Evolutionary conservation across 2,113 vertebrate species (phyloP).

Genomic region (Nymphicus hollandicus): DNA sequence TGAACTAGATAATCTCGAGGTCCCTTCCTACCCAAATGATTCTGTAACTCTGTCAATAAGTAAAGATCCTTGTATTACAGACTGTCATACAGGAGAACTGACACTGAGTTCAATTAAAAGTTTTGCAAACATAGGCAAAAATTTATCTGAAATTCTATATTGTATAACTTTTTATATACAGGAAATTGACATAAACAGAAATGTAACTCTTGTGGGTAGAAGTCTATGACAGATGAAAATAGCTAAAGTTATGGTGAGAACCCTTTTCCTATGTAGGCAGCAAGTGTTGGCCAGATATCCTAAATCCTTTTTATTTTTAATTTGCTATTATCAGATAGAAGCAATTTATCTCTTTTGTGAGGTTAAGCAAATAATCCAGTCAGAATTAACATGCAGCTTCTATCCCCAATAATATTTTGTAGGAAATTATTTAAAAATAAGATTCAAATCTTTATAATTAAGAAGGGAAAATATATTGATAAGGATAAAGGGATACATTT

Average conservation of each 20-base stretch:
- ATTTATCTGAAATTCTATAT: conserved; percentile 13
- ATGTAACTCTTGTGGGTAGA: conserved; percentile 20
- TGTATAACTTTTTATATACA: neutral
- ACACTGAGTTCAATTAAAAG: neutral
- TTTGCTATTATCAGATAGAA: conserved; percentile 69
- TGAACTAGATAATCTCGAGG: neutral
- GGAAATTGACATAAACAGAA: conserved; percentile 18
- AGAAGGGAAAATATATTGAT: conserved; percentile 78
- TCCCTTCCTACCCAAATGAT: neutral
- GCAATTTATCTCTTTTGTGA: conserved; percentile 69
- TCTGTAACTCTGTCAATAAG: neutral
- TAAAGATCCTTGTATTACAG: neutral
- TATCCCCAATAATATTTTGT: conserved; percentile 72
- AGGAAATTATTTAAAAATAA: conserved; percentile 76
- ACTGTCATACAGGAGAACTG: neutral
- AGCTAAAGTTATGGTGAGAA: conserved; percentile 40
- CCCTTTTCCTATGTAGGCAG: conserved; percentile 5
- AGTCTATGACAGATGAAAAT: conserved; percentile 19
- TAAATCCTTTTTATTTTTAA: conserved; percentile 5
- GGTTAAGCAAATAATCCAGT: conserved; percentile 69
- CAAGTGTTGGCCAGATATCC: conserved; percentile 48
- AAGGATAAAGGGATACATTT: conserved; percentile 77
- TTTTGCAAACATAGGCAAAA: neutral
- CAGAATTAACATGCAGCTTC: conserved; percentile 72
- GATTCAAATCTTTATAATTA: conserved; percentile 85